Percentiles rank a stretch among this genome's conserved stretches.
These are phyloP conservation scores for Siniperca chuatsi DNA, from an alignment of 2,113 vertebrate genomes.

Conservation along the genomic window DNA sequence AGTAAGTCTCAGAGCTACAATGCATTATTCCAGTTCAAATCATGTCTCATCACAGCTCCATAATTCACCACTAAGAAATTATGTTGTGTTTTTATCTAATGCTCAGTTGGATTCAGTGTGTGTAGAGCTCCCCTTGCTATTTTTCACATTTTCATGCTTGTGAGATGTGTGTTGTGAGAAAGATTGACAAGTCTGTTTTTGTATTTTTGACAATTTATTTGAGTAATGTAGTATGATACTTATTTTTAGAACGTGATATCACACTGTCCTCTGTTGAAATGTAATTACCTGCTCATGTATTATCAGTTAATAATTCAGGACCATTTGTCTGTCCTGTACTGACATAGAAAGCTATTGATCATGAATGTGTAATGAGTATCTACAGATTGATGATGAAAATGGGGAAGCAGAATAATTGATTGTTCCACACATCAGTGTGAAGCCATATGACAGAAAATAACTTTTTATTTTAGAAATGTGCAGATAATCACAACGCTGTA, in stretches of 20 bases:
- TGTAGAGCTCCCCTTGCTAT: not conserved
- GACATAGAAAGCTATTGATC: conserved; percentile 63
- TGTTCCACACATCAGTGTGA: conserved; percentile 22
- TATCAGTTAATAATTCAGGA: conserved; percentile 74
- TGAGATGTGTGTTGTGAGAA: not conserved
- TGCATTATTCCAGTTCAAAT: not conserved
- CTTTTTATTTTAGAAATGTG: conserved; percentile 16
- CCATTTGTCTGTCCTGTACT: conserved; percentile 54
- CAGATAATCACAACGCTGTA: not conserved
- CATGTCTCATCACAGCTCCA: not conserved
- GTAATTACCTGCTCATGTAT: conserved; percentile 74
- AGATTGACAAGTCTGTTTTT: not conserved
- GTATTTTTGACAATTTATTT: not conserved
- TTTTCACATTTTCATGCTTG: not conserved
- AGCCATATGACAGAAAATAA: not conserved
- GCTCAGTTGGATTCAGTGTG: not conserved
- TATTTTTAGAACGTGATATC: conserved; percentile 65
- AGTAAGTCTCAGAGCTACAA: not conserved
- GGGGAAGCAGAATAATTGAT: conserved; percentile 34
- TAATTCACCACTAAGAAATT: not conserved
- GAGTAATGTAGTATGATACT: not conserved
- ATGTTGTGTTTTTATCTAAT: not conserved
- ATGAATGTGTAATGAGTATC: conserved; percentile 59
- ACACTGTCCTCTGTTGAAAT: conserved; percentile 48
- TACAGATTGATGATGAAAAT: conserved; percentile 53